Conservation (phyloP, 2,113 vertebrate genomes). For the Hyperoodon ampullatus region DNA sequence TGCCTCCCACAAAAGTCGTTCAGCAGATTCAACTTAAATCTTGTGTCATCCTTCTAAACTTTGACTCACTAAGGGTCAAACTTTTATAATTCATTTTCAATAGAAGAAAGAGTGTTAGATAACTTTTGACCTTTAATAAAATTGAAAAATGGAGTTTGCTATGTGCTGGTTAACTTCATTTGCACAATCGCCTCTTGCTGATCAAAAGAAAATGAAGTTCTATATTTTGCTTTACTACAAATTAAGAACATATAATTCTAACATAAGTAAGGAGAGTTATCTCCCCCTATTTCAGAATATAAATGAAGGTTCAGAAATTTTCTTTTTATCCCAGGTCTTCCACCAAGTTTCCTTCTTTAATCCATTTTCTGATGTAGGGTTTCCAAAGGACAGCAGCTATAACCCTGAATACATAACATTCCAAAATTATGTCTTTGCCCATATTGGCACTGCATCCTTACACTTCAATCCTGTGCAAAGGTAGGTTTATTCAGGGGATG, state of each 20-base stretch:
- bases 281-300: not conserved
- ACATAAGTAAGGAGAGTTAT: not conserved
- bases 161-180: slow-evolving; percentile 35
- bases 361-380: not conserved
- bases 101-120: not conserved
- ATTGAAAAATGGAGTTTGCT: not conserved
- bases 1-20: not conserved
- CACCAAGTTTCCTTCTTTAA: not conserved
- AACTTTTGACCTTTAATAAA: slow-evolving; percentile 42
- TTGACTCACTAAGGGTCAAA: not conserved
- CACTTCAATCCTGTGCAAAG: not conserved
- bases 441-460: not conserved
- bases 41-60: not conserved
- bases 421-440: not conserved
- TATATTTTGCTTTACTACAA: not conserved
- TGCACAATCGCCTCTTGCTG: not conserved
- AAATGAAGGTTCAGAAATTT: slow-evolving; percentile 34
- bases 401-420: not conserved
- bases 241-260: slow-evolving; percentile 4
- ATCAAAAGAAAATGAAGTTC: slow-evolving; percentile 53
- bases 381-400: not conserved
- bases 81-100: slow-evolving; percentile 33
- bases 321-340: not conserved
- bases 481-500: not conserved
- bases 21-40: not conserved